Conservation (phyloP, 2,888 invertebrate species). For the Teleiodes luculella region DNA sequence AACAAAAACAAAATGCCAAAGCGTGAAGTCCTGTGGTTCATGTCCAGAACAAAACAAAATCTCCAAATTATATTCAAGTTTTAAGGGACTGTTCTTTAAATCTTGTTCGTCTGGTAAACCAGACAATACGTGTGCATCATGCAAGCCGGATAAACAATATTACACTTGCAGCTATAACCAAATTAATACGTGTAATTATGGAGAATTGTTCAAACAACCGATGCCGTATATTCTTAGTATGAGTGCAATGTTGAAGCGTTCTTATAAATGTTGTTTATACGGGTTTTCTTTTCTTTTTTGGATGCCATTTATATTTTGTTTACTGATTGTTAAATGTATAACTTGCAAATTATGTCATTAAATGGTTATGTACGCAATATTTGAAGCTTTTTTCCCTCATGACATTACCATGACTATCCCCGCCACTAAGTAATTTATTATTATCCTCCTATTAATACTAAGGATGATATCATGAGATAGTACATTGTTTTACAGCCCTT, state of each 20-base stretch:
- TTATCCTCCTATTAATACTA: too few species aligned
- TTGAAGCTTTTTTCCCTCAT: not conserved
- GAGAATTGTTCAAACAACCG: not conserved
- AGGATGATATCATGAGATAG: too few species aligned
- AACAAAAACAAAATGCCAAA: not conserved
- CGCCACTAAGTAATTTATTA: too few species aligned
- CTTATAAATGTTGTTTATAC: not conserved
- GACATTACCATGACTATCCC: too few species aligned
- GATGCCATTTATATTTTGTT: not conserved
- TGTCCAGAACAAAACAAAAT: not conserved
- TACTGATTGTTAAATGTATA: not conserved
- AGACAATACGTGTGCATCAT: too few species aligned
- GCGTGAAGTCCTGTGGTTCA: not conserved
- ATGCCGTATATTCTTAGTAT: not conserved
- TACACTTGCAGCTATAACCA: not conserved
- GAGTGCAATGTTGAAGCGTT: not conserved
- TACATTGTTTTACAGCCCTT: too few species aligned
- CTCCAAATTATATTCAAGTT: not conserved
- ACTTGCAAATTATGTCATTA: not conserved
- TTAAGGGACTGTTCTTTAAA: not conserved
- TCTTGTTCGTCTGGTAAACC: not conserved
- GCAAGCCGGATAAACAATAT: too few species aligned
- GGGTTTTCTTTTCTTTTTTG: not conserved
- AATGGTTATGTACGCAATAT: too few species aligned
- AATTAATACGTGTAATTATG: not conserved